phyloP scores from a whole-genome alignment of 2,888 invertebrate species.

The Sipha maydis region DNA sequence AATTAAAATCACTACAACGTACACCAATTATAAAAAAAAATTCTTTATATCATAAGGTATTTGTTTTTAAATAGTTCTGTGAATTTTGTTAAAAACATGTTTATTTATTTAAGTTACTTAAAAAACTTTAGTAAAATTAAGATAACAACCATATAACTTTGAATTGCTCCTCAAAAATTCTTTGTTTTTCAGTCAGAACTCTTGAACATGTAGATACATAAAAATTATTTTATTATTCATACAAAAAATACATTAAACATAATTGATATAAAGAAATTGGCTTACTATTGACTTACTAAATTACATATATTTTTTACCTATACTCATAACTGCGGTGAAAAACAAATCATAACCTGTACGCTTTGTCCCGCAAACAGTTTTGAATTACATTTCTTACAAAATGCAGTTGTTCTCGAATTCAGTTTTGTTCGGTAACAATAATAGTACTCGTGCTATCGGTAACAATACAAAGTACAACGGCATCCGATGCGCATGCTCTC shows the following conservation, averaged over 20 bases:
- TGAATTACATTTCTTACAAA: background rate
- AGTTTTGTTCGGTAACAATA: background rate
- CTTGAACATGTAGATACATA: background rate
- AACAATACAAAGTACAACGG: no score
- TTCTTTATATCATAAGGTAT: no score
- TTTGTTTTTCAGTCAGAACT: background rate
- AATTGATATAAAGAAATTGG: background rate
- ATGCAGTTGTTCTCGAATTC: background rate
- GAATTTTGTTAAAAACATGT: no score
- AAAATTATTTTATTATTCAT: background rate
- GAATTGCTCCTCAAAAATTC: background rate
- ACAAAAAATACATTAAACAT: background rate
- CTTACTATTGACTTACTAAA: background rate
- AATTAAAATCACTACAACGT: no score
- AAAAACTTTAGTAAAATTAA: no score
- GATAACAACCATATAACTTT: background rate
- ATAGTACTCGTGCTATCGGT: background rate
- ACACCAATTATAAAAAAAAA: no score
- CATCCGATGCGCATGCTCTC: background rate
- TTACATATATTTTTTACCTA: no score
- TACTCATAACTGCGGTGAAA: background rate
- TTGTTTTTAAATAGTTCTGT: no score
- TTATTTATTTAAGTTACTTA: no score
- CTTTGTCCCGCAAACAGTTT: background rate
- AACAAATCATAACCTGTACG: background rate